phyloP scores from a whole-genome alignment of 2,888 invertebrate genomes.

The Gymnosoma rotundatum region DNA sequence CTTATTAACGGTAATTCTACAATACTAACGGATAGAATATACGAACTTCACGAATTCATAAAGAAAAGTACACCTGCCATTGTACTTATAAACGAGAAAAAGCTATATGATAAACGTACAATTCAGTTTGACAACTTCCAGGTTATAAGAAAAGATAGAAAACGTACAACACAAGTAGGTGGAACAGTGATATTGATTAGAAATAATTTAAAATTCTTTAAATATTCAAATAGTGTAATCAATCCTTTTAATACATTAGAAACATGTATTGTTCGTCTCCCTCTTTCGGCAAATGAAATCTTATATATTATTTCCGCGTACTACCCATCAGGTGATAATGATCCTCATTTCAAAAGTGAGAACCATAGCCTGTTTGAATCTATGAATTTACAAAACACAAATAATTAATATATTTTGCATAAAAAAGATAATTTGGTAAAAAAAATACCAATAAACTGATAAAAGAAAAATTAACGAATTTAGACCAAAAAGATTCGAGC shows the following conservation, averaged over 20 bases:
- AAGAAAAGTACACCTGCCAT: no score
- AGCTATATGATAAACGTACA: no score
- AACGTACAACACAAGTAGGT: no score
- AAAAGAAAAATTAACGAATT: conserved; percentile 10
- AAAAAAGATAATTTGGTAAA: conserved; percentile 2
- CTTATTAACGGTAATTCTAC: no score
- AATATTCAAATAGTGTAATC: neutral
- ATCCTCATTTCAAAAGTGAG: neutral
- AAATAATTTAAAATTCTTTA: neutral
- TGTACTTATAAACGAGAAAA: no score
- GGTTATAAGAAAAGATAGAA: no score
- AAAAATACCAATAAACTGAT: neutral
- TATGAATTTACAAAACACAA: neutral
- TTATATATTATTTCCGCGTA: neutral
- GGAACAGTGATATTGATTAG: no score
- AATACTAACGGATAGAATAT: no score
- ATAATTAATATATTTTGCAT: neutral
- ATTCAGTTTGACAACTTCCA: no score
- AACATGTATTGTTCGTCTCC: neutral
- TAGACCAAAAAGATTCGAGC: conserved; percentile 5
- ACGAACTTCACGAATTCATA: no score
- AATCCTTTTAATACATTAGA: neutral
- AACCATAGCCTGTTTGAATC: neutral
- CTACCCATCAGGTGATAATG: neutral
- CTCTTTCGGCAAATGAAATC: neutral